Evolutionary conservation across 2,113 vertebrate genomes (phyloP).

Genomic region (Lagopus muta): DNA sequence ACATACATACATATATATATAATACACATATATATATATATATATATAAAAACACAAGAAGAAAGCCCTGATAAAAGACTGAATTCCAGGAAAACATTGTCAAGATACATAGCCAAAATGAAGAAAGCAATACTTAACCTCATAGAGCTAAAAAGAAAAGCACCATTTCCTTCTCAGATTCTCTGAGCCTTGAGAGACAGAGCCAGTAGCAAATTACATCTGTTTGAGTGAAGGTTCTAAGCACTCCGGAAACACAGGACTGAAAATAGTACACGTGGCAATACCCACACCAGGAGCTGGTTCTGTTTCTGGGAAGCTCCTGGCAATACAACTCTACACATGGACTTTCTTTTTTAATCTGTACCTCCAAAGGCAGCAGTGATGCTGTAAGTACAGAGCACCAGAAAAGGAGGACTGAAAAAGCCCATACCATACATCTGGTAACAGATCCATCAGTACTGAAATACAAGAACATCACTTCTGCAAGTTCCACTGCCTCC

Average conservation of each 20-base stretch:
- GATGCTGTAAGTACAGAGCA: not conserved
- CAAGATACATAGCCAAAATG: slow-evolving; percentile 6
- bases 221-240: slow-evolving; percentile 28
- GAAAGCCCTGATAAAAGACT: slow-evolving; percentile 13
- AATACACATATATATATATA: too few relatives aligned
- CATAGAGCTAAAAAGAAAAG: slow-evolving; percentile 7
- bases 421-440: not conserved
- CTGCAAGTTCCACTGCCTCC: not conserved
- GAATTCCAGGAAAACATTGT: not conserved
- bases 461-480: not conserved
- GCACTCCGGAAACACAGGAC: slow-evolving; percentile 21
- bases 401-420: not conserved
- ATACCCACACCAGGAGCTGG: not conserved
- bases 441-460: not conserved
- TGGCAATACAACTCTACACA: not conserved
- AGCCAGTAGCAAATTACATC: not conserved
- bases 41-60: not conserved
- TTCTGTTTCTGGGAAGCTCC: slow-evolving; percentile 34
- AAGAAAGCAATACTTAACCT: slow-evolving; percentile 21
- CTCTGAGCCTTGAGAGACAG: not conserved
- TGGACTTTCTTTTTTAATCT: not conserved
- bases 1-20: too few relatives aligned
- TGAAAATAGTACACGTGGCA: slow-evolving; percentile 26
- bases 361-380: not conserved
- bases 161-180: not conserved